These are phyloP conservation scores for Zeus faber DNA, from an alignment of 2,113 vertebrate species.

Conservation along the genomic window DNA sequence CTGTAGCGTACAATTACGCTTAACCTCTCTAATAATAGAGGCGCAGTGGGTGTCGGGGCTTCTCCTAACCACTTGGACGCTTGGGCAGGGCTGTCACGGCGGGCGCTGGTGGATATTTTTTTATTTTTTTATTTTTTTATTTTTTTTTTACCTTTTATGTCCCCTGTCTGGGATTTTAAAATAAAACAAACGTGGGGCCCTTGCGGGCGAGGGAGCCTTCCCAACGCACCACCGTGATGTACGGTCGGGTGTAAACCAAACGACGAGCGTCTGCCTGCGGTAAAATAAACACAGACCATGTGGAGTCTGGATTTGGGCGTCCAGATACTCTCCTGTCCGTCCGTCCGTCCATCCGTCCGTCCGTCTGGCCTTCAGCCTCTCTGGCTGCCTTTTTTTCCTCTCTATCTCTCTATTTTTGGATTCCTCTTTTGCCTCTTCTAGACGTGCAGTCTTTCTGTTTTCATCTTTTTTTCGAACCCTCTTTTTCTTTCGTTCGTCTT, in stretches of 20 bases:
- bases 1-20: slow-evolving; percentile 63
- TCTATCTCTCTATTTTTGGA: background rate
- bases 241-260: slow-evolving; percentile 55
- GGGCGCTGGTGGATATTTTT: slow-evolving; percentile 62
- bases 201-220: slow-evolving; percentile 33
- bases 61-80: slow-evolving; percentile 8
- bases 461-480: background rate
- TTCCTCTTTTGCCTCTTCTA: background rate
- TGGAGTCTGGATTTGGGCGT: slow-evolving; percentile 21
- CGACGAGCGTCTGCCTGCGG: slow-evolving; percentile 40
- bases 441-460: background rate
- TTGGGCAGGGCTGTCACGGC: slow-evolving; percentile 21
- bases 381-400: background rate
- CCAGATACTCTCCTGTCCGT: slow-evolving; percentile 43
- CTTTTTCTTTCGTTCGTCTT: background rate
- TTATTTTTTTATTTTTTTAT: slow-evolving; percentile 42
- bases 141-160: slow-evolving; percentile 61
- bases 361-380: background rate
- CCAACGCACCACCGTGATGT: slow-evolving; percentile 38
- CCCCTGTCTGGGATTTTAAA: slow-evolving; percentile 63
- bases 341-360: no score
- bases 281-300: slow-evolving; percentile 62
- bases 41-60: no score
- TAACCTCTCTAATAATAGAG: slow-evolving; percentile 50
- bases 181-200: slow-evolving; percentile 64